Evolutionary conservation across 2,113 vertebrate genomes (phyloP), one percentile per base, ranked within the genome.

Genomic region (Puma concolor): DNA sequence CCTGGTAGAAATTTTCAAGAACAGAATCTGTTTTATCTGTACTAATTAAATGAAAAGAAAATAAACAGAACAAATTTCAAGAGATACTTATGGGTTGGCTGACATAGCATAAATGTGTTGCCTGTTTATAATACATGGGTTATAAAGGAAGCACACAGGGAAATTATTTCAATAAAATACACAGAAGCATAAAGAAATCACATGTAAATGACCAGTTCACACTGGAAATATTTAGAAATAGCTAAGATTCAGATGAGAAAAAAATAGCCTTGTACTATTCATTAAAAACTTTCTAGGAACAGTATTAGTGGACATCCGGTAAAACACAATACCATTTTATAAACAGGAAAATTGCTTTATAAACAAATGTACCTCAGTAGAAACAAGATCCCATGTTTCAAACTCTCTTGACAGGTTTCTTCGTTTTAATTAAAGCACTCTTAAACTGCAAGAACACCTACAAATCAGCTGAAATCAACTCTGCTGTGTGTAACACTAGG

Each of bases 161-260:
- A 91, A 91, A 72, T 48, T 31, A 83, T 33, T 87, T 90, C 67
- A 96, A 50, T 94, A 94, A 97, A 95, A 94, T 90, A 74, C 23
- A 96, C 1, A 57, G 0, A 88, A 63, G 12, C 71, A 88, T 44
- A 91, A 72, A 95, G 3, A 88, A 92, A 83, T 63, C 77, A 86
- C 31, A 94, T 64, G 19, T 50, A 92, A 94, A 86, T 63, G 36
- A 69, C 2, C 41, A 64, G 33, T 52, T 92, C 36, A 79, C 48
- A 91, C 36, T 86, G 19, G 7, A 88, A 84, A 90, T 84, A 94
- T 13, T 93, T 52, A 95, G 63, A 94, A 95, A 93, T 31, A 87
- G 29, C 6, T 91, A 94, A 77, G 19, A 82, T 76, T 66, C 29
- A 38, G 4, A 60, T n/a, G 4, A 79, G n/a, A 27, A 69, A 52